Evolutionary conservation across 1,140 invertebrate genomes (phyloP).

Genomic region (Eupristina koningsbergeri): DNA sequence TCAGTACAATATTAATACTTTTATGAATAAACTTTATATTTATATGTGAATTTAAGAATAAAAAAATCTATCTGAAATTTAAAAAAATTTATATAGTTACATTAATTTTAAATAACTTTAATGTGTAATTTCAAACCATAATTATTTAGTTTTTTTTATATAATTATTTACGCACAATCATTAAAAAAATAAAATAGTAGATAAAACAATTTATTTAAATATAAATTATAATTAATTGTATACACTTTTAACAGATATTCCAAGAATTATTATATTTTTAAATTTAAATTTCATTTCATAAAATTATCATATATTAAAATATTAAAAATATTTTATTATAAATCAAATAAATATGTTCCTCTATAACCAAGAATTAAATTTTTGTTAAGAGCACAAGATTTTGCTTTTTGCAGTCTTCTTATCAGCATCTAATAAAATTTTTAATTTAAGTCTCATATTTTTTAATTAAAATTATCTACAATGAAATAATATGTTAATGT

Average conservation of each 20-base stretch:
- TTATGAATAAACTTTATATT: no score
- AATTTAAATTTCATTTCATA: neutral
- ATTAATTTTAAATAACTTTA: no score
- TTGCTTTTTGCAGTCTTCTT: conserved; percentile 61
- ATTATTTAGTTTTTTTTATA: no score
- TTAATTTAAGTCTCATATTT: conserved; percentile 7
- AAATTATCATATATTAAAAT: neutral
- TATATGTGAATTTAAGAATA: no score
- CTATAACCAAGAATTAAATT: conserved; percentile 55
- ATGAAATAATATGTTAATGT: neutral
- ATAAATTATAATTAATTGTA: neutral
- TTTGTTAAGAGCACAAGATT: conserved; percentile 57
- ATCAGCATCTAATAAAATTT: conserved; percentile 58
- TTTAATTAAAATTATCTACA: neutral
- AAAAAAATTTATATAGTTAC: no score
- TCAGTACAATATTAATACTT: no score
- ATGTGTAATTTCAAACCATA: no score
- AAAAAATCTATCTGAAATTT: no score
- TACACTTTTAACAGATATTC: neutral
- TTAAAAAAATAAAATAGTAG: no score
- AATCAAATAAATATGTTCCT: conserved; percentile 51
- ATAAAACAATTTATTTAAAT: neutral
- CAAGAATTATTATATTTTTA: neutral
- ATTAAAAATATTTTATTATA: neutral
- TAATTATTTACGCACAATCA: no score